A percentile compares a stretch with the other conserved stretches of the same genome.
Conservation (phyloP, 2,888 invertebrate genomes). For the Tenthredo mesomela region DNA sequence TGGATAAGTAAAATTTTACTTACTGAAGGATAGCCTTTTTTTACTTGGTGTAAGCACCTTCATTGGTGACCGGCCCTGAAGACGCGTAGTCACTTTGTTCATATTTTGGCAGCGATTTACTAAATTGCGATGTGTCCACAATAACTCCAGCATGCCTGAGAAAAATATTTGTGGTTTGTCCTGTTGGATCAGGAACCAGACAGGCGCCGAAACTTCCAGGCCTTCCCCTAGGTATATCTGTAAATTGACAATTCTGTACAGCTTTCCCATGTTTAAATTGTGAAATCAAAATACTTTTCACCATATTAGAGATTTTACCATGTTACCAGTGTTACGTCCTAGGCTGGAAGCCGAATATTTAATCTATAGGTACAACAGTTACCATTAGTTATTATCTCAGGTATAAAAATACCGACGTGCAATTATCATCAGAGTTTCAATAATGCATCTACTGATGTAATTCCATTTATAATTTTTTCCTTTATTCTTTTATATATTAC, state of each 20-base stretch:
- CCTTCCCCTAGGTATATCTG: conserved; percentile 8
- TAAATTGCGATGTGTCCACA: not conserved
- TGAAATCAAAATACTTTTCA: not conserved
- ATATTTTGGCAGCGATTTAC: conserved; percentile 17
- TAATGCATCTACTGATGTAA: no score
- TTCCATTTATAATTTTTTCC: no score
- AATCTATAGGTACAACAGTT: no score
- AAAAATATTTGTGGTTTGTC: conserved; percentile 4
- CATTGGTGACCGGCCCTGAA: conserved; percentile 5
- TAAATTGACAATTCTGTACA: not conserved
- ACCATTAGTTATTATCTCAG: no score
- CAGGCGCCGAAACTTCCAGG: not conserved
- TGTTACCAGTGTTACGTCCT: no score
- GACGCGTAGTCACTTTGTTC: not conserved
- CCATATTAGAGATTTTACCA: conserved; percentile 4
- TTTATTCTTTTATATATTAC: no score
- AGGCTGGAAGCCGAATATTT: no score
- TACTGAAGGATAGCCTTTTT: not conserved
- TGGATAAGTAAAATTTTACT: not conserved
- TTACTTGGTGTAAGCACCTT: not conserved
- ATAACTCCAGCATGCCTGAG: not conserved
- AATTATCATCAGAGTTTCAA: no score
- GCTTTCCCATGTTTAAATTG: not conserved
- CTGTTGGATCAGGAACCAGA: not conserved
- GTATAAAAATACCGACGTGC: no score